Evolutionary conservation across 1,140 invertebrate genomes (phyloP), one percentile per base, ranked within the genome.

Genomic region (Lordiphosa stackelbergi): DNA sequence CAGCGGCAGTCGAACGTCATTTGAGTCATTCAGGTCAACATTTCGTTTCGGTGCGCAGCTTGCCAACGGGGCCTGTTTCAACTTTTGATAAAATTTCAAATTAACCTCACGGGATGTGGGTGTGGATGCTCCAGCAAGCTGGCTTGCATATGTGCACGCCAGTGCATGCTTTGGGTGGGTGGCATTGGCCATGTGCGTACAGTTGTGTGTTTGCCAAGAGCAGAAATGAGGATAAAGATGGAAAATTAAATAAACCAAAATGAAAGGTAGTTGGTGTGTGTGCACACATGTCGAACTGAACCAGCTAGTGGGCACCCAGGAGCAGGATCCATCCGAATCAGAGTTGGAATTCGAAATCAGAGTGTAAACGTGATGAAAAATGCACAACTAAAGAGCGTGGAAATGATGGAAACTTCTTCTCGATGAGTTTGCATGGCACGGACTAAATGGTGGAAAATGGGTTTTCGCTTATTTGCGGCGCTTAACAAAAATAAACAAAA

Each of bases 31-130:
- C 38, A 40, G 49, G 36, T 53, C 38, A 41, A 31, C 49, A 41
- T 53, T 53, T 53, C 36, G 22, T 40, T 37, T 28, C 37, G 19
- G 49, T 40, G 37, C 19, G 37, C 35, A 38, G 49, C 12, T 12
- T 53, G 28, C 34, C 47, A 49, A 22, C 10, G 47, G 47, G 35
- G 47, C 47, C 34, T 19, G 31, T 41, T 53, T 53, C 49, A 53
- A 41, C 49, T 53, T 53, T 53, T 53, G 49, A 53, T 53, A 40
- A 53, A 53, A 53, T 53, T 53, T 53, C 49, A 53, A 53, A 53
- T 53, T 53, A 53, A 53, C 49, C 49, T 53, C 49, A 53, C 49
- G 49, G 49, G 38, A 53, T 38, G 49, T 53, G 49, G 49, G 49
- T 53, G 49, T 13, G 38, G 38, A 36, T 16, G 38, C 11, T 38